Evolutionary conservation across 2,113 vertebrate species (phyloP).

Genomic region (Dascyllus trimaculatus): DNA sequence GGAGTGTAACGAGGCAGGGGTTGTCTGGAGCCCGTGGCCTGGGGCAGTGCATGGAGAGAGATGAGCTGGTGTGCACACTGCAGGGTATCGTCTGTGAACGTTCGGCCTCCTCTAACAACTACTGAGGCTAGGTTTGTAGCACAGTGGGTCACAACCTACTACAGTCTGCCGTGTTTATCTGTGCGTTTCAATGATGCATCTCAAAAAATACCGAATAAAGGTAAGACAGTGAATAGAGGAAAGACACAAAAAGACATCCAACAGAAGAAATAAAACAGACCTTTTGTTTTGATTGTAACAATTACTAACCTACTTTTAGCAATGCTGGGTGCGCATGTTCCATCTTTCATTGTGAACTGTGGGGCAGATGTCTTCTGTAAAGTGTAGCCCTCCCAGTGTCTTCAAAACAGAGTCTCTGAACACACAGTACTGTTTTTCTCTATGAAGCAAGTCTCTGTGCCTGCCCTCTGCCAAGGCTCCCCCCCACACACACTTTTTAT

Average conservation of each 20-base stretch:
- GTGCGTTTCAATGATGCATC: constrained; percentile 35
- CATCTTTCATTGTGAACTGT: constrained; percentile 32
- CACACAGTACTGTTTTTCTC: constrained; percentile 31
- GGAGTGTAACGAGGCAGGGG: constrained; percentile 56
- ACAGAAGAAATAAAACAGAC: constrained; percentile 14
- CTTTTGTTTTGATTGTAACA: constrained; percentile 34
- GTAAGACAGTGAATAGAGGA: constrained; percentile 13
- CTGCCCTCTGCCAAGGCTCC: constrained; percentile 55
- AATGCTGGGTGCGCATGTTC: constrained; percentile 12
- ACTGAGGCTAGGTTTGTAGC: constrained; percentile 60
- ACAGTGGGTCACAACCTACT: constrained; percentile 60
- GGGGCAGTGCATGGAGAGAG: constrained; percentile 63
- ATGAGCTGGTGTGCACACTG: constrained; percentile 62
- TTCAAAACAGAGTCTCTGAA: constrained; percentile 55
- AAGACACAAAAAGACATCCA: constrained; percentile 7
- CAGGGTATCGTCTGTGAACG: constrained; percentile 60
- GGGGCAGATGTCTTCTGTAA: constrained; percentile 39
- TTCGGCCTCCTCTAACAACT: constrained; percentile 59
- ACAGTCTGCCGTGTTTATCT: constrained; percentile 38
- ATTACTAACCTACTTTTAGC: constrained; percentile 26
- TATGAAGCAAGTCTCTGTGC: constrained; percentile 23
- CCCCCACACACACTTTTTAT: constrained; percentile 68
- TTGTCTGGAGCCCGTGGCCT: constrained; percentile 65
- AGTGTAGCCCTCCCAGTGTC: constrained; percentile 62
- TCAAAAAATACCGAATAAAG: constrained; percentile 16